Conservation (phyloP, 92 coral and sea anemone species). For the Anthopleura xanthogrammica region DNA sequence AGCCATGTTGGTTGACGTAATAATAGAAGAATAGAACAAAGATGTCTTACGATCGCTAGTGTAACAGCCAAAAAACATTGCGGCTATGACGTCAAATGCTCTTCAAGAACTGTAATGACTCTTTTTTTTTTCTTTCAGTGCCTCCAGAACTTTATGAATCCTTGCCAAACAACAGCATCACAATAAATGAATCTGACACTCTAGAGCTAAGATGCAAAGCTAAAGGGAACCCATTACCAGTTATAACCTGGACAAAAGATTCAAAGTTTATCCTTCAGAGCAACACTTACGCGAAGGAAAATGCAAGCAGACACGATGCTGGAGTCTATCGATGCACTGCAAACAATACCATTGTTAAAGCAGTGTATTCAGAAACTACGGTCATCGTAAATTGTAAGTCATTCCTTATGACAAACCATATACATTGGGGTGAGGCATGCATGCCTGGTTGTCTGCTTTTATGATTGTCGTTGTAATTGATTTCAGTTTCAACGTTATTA, state of each 20-base stretch:
- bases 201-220: not conserved
- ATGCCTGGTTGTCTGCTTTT: too few relatives aligned
- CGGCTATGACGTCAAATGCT: too few relatives aligned
- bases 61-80: too few relatives aligned
- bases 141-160: not conserved
- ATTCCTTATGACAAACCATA: too few relatives aligned
- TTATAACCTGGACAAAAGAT: conserved; percentile 16
- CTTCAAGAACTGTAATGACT: too few relatives aligned
- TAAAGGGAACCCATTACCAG: conserved; percentile 2
- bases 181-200: not conserved
- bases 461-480: too few relatives aligned
- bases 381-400: conserved; percentile 14
- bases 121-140: not conserved
- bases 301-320: not conserved
- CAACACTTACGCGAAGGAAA: not conserved
- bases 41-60: too few relatives aligned
- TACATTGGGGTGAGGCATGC: too few relatives aligned
- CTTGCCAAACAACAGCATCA: not conserved
- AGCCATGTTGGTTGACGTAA: too few relatives aligned
- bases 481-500: too few relatives aligned
- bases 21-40: too few relatives aligned
- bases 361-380: not conserved
- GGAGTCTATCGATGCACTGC: conserved; percentile 15
- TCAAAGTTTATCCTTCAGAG: not conserved
- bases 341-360: not conserved